Evolutionary conservation across 2,888 invertebrate genomes (phyloP).

Genomic region (Lasioglossum morio): DNA sequence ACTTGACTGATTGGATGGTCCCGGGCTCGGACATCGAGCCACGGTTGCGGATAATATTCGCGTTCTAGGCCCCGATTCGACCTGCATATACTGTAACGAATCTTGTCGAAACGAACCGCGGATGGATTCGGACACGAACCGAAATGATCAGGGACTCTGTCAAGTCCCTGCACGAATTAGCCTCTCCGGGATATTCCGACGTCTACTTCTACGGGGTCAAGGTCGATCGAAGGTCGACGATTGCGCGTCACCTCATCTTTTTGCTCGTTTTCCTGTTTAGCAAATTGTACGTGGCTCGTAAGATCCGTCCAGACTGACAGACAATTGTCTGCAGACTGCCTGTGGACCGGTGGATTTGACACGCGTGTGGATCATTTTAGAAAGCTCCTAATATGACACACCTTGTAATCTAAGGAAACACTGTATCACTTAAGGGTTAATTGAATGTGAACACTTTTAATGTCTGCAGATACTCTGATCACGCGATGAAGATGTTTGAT

Average conservation of each 20-base stretch:
- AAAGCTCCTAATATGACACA: neutral
- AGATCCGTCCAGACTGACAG: too few relatives aligned
- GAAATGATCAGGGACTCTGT: constrained; percentile 1
- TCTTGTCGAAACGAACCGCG: constrained; percentile 23
- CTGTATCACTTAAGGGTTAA: too few relatives aligned
- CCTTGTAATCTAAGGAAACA: neutral
- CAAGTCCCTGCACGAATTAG: neutral
- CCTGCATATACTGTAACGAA: constrained; percentile 48
- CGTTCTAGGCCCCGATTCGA: constrained; percentile 38
- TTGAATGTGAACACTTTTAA: too few relatives aligned
- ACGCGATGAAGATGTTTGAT: neutral
- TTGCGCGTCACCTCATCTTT: neutral
- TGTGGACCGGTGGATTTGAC: too few relatives aligned
- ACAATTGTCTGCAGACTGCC: too few relatives aligned
- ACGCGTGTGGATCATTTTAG: too few relatives aligned
- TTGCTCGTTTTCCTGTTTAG: neutral
- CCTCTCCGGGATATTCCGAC: neutral
- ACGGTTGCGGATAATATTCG: constrained; percentile 50
- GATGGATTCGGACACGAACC: constrained; percentile 9
- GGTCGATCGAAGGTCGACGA: neutral
- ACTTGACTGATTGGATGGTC: constrained; percentile 60
- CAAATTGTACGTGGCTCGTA: neutral
- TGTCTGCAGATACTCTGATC: neutral
- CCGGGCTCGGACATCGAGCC: constrained; percentile 46
- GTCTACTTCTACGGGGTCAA: neutral